Base-by-base conservation (phyloP, 2,888 invertebrate genomes). In the Rutpela maculata region DNA sequence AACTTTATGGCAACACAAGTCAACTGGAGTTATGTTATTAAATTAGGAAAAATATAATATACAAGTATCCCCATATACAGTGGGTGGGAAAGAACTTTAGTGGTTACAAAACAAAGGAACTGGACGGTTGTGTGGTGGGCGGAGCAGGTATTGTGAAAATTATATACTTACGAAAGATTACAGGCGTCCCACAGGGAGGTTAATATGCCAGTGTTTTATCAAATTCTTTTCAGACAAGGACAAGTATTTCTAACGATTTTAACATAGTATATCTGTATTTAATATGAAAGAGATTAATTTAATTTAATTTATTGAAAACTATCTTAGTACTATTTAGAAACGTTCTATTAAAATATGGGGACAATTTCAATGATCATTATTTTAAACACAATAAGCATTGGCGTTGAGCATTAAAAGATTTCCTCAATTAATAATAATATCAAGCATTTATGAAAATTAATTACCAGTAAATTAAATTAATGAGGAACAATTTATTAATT, bases 81-180 rank as follows among this genome's bases (percentile, higher is more conserved):
- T 73, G 65, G 73, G 73, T 66, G 43, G 57, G 63, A 65, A 65
- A 57, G 56, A 56, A 56, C 19, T 43, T 31, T 35, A 38, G 18
- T 59, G 11, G 59, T 57, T 56, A 57, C 69, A 57, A 69, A 69
- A 69, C 71, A 60, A 71, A 69, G 69, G 35, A 57, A 15, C 22
- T n/a, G 26, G 18, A n/a, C 59, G 26, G 60, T 60, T 62, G 15
- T 63, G 1, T 63, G 55, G 63, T 72, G 43, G 70, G 70, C 43
- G 70, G 35, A 70, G 43, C 70, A 17, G 70, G 38, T 67, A 70
- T 59, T 70, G 70, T 62, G 38, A 50, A 70, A 70, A 70, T 70
- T 70, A 59, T 70, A 38, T 35, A 38, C 59, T 70, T 60, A 62
- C 18, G 38, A 19, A 43, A 43, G 18, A 17, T 43, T 22, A 56